These are phyloP conservation scores for Mesoligia furuncula DNA, from an alignment of 2,888 invertebrate species.

Conservation along the genomic window DNA sequence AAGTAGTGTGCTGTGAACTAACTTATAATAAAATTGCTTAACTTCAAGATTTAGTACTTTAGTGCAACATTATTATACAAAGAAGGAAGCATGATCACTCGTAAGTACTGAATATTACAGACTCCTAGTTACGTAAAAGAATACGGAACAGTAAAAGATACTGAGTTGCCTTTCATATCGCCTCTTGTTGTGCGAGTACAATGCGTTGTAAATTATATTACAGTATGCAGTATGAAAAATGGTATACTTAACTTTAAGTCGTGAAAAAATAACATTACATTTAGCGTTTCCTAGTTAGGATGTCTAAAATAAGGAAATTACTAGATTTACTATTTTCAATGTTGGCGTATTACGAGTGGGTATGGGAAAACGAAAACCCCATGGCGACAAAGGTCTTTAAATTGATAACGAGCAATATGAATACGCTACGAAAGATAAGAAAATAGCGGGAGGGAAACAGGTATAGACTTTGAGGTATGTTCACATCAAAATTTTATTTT, in stretches of 20 bases:
- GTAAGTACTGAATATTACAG: constrained; percentile 41
- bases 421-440: background rate
- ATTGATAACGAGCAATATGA: background rate
- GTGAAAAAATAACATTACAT: background rate
- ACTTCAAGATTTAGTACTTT: constrained; percentile 40
- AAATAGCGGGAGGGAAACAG: background rate
- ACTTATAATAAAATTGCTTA: constrained; percentile 19
- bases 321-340: background rate
- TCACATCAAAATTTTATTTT: background rate
- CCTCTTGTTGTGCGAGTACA: constrained; percentile 21
- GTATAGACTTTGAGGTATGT: background rate
- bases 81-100: constrained; percentile 20
- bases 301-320: background rate
- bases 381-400: background rate
- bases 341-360: background rate
- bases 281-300: background rate
- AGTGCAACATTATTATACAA: constrained; percentile 25
- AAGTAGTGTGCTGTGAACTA: background rate
- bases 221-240: constrained; percentile 10
- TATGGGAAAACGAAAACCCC: no score
- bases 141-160: constrained; percentile 12
- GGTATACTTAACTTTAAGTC: background rate
- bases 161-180: constrained; percentile 23
- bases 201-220: constrained; percentile 34
- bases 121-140: constrained; percentile 25